These are phyloP conservation scores for Musca vetustissima DNA, from an alignment of 1,140 invertebrate genomes.

Conservation along the genomic window DNA sequence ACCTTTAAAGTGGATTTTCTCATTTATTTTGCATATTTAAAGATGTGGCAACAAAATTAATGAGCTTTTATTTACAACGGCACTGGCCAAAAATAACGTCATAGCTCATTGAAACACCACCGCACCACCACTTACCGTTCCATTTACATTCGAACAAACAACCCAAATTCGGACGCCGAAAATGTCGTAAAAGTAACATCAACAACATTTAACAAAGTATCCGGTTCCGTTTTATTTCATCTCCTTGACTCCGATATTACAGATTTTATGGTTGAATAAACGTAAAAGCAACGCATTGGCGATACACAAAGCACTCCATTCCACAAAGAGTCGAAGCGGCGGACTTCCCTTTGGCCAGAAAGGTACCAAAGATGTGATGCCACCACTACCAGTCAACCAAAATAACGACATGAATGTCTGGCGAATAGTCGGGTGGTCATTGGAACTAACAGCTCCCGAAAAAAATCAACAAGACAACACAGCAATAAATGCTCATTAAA, in stretches of 20 bases:
- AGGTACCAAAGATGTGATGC: too few species aligned
- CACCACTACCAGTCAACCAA: background rate
- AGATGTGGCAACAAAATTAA: slow-evolving; percentile 23
- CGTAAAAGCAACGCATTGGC: background rate
- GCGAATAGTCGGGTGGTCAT: background rate
- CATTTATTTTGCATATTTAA: slow-evolving; percentile 22
- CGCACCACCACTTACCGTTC: background rate
- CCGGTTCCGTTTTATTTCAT: slow-evolving; percentile 13
- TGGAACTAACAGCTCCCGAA: background rate
- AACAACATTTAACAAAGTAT: slow-evolving; percentile 12
- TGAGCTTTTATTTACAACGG: slow-evolving; percentile 14
- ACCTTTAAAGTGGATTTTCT: slow-evolving; percentile 19
- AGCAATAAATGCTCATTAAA: slow-evolving; percentile 21
- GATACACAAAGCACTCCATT: background rate
- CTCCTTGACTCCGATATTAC: background rate
- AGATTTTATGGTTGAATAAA: slow-evolving; percentile 17
- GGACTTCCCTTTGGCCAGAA: too few species aligned
- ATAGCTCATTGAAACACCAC: background rate
- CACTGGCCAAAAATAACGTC: background rate
- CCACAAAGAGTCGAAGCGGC: background rate
- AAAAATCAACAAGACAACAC: background rate
- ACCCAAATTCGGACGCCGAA: background rate
- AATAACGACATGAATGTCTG: background rate
- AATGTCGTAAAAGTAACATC: slow-evolving; percentile 7
- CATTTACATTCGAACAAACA: background rate